Conservation (phyloP, 2,888 invertebrate genomes). For the Glomeris marginata region DNA sequence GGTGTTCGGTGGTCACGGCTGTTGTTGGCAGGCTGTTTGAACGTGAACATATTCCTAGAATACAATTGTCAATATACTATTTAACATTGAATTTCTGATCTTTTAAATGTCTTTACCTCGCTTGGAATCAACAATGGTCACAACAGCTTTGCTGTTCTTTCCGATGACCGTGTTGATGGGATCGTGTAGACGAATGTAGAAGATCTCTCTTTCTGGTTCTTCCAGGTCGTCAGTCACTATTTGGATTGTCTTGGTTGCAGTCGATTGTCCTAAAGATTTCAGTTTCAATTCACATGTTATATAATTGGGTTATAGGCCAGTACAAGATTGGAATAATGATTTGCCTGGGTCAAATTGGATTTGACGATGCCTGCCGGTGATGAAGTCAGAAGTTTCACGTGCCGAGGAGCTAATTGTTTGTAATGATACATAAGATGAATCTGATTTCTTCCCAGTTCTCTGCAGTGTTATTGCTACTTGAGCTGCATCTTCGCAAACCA, state of each 20-base stretch:
- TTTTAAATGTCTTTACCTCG: constrained; percentile 7
- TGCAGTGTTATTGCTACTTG: too few species aligned
- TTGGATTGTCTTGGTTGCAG: constrained; percentile 13
- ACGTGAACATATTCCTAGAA: too few species aligned
- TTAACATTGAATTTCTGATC: too few species aligned
- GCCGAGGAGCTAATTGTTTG: constrained; percentile 14
- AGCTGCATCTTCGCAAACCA: too few species aligned
- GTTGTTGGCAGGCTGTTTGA: too few species aligned
- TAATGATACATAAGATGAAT: constrained; percentile 15
- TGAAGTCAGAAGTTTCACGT: constrained; percentile 14
- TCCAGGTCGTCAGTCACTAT: constrained; percentile 16
- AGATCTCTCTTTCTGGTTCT: constrained; percentile 15
- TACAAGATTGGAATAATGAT: too few species aligned
- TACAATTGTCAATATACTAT: too few species aligned
- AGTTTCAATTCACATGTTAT: too few species aligned
- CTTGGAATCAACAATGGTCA: constrained; percentile 16
- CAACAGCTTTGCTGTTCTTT: constrained; percentile 12
- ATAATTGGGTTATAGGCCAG: too few species aligned
- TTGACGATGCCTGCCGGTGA: constrained; percentile 12
- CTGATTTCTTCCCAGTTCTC: constrained; percentile 13
- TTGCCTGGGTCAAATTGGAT: constrained; percentile 16
- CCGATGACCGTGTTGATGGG: constrained; percentile 14
- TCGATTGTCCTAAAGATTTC: constrained; percentile 7
- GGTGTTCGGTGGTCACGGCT: too few species aligned
- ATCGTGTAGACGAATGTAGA: constrained; percentile 13